Conservation (phyloP, 64 coral and sea anemone genomes). For the Montipora cactus region DNA sequence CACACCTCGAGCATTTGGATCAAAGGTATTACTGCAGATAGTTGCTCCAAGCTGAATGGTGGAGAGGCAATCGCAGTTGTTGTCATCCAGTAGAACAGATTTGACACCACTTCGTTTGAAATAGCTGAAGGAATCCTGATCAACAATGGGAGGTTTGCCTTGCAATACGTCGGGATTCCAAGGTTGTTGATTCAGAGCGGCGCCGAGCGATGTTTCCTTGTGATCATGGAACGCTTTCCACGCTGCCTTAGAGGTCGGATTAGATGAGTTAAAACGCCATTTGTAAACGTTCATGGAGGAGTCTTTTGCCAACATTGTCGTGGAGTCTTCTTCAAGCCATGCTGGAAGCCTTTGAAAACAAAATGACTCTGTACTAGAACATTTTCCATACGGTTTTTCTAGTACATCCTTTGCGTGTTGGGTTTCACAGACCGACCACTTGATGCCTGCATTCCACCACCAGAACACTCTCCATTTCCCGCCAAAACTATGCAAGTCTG, state of each 20-base stretch:
- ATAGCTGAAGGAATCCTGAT: slow-evolving; percentile 77
- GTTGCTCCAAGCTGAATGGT: slow-evolving; percentile 66
- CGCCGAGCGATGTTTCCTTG: not conserved
- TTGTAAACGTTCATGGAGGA: slow-evolving; percentile 7
- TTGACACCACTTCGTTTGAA: slow-evolving; percentile 46
- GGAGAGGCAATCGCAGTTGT: slow-evolving; percentile 79
- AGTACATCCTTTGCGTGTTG: not conserved
- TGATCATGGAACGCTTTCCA: slow-evolving; percentile 21
- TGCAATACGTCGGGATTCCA: not conserved
- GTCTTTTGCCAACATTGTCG: slow-evolving; percentile 4
- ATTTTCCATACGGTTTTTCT: slow-evolving; percentile 26
- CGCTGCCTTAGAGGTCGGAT: not conserved
- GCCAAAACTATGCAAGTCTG: slow-evolving; percentile 14
- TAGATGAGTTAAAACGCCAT: slow-evolving; percentile 22
- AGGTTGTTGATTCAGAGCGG: not conserved
- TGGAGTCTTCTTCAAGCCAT: slow-evolving; percentile 40
- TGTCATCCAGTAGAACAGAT: slow-evolving; percentile 71
- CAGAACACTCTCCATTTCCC: slow-evolving; percentile 36
- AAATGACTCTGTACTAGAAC: slow-evolving; percentile 23
- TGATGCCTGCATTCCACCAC: slow-evolving; percentile 26
- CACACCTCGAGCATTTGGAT: slow-evolving; percentile 47
- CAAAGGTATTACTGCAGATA: slow-evolving; percentile 19
- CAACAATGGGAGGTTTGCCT: slow-evolving; percentile 54
- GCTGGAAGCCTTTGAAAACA: slow-evolving; percentile 52
- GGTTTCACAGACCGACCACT: slow-evolving; percentile 14